Base-by-base conservation (phyloP, 2,113 vertebrate genomes). In the Neodon shergylaensis region DNA sequence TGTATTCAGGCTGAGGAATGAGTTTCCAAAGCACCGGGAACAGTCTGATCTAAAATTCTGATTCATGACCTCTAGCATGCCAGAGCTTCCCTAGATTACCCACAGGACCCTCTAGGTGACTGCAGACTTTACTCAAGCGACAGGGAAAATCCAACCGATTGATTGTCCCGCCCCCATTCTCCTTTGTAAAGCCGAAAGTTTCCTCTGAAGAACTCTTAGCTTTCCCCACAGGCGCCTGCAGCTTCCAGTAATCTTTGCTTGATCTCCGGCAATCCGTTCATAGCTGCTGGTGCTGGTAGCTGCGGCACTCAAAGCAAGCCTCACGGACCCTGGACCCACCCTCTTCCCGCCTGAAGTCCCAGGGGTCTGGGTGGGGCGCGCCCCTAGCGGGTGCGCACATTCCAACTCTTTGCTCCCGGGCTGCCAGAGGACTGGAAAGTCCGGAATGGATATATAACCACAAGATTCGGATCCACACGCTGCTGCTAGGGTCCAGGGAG, bases 321-420 rank as follows among this genome's bases (percentile, higher is more conserved):
- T 0, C 26, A 65, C 22, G 1, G 16, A 65, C 63, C 81, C 82
- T 0, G 49, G 84, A 89, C 44, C 87, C 22, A 28, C 70, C 58
- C 79, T 74, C 72, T 78, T 52, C 90, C 93, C 9, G 1, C 13
- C 17, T 9, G 5, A 0, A 7, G 88, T 97, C 98, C 97, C 97
- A n/a, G 74, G 94, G 91, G 96, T 83, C 89, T 95, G 97, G 97
- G 97, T 96, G 97, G 97, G 97, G 96, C 93, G 3, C 7, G 66
- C 21, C 31, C 86, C 66, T 44, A 24, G 70, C 6, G 44, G 4
- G 94, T 17, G 87, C 93, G 2, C 26, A 52, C 97, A 98, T 98
- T 98, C 97, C 97, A 94, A 89, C 24, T 93, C 88, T 4, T 10
- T 21, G 77, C 61, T 93, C 54, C 5, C 6, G 89, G 4, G 8